phyloP scores from a whole-genome alignment of 2,113 vertebrate genomes.

The Nycticorax nycticorax region DNA sequence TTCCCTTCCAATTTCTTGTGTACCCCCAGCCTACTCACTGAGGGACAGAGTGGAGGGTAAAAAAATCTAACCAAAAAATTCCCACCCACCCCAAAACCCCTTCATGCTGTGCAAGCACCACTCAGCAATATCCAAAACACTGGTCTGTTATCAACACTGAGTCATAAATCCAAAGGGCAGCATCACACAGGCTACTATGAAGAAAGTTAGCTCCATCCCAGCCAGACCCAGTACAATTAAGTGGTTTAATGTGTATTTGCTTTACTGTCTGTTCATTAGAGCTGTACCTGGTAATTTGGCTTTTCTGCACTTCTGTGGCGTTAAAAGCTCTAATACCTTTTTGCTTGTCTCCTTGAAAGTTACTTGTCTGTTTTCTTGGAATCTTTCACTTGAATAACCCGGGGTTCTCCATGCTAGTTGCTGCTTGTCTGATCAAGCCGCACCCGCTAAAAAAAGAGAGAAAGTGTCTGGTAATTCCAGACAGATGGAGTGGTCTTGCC shows the following conservation, averaged over 20 bases:
- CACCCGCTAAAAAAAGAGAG: neutral
- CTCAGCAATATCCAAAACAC: neutral
- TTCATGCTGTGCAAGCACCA: neutral
- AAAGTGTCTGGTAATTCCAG: conserved; percentile 1
- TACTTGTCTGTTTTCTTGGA: neutral
- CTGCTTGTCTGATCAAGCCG: neutral
- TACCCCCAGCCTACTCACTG: neutral
- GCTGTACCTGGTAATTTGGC: neutral
- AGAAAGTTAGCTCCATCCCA: neutral
- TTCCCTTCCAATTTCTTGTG: neutral
- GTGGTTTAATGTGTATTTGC: neutral
- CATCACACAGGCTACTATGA: neutral
- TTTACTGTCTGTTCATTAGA: neutral
- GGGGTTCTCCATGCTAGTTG: neutral
- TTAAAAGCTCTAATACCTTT: neutral
- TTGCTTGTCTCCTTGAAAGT: neutral
- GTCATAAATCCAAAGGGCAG: neutral
- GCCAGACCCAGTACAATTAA: neutral
- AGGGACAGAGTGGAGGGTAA: neutral
- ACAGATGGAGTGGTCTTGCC: conserved; percentile 43
- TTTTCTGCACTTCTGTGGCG: neutral
- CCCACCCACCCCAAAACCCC: too few species aligned
- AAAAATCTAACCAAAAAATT: neutral
- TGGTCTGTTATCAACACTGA: neutral
- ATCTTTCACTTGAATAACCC: neutral